Base-by-base conservation (phyloP, 2,113 vertebrate genomes). In the Microtus montanus region DNA sequence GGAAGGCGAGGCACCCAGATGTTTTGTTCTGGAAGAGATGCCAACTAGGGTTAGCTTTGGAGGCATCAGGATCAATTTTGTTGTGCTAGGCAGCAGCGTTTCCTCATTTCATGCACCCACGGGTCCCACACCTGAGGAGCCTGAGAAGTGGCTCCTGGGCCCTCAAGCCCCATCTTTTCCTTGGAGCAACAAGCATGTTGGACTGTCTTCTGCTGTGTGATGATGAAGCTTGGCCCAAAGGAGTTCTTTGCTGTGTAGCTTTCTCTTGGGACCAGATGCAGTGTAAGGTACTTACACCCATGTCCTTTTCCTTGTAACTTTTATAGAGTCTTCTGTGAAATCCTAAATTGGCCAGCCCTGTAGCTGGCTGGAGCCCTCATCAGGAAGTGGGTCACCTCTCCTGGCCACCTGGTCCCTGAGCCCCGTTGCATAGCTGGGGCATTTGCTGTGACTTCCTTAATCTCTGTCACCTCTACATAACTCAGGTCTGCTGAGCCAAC, bases 221-320 rank as follows among this genome's bases (percentile, higher is more conserved):
- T 80, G 66, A 49, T 75, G 74, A 96, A 77, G 26, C 94, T 96
- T 20, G 77, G 74, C 89, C 71, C 70, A 26, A 73, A 80, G 96
- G 41, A 92, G 94, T 85, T 71, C 93, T 86, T 0, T 54, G 66
- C 54, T 94, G 41, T n/a, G 61, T 74, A 70, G 14, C 90, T 86
- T 74, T 73, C 26, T 0, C 64, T 87, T 87, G 93, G 74, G 93
- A 71, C 88, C 78, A 1, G 17, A 78, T 92, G 77, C 64, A 1
- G 8, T 85, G 75, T 33, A 73, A 63, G 41, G 44, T 4, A 8
- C 89, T 97, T 92, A 80, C 22, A 73, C 89, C 47, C 30, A 54
- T 24, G 74, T 41, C 80, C 80, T 90, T 91, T 96, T 84, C 92
- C 94, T 97, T 96, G 64, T 87, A 74, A 13, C 38, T 96, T 82